Evolutionary conservation across 2,113 vertebrate genomes (phyloP).

Genomic region (Corythaixoides concolor): DNA sequence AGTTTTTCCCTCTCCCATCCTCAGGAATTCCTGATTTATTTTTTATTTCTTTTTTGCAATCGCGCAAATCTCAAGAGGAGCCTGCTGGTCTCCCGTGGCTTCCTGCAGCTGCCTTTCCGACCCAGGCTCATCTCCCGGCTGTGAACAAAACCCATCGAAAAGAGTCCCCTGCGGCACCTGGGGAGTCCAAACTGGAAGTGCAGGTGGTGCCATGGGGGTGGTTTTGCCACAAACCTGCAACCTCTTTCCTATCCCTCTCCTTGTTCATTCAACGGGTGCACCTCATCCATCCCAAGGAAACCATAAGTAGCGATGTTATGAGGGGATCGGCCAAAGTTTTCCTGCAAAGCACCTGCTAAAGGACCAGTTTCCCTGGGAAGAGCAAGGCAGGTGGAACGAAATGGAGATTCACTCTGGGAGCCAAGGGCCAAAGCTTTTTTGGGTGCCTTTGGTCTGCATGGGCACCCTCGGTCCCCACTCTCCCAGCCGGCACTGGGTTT

Average conservation of each 20-base stretch:
- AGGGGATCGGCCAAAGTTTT: background rate
- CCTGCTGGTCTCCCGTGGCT: background rate
- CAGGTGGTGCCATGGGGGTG: background rate
- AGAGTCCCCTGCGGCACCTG: background rate
- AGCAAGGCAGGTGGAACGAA: accelerated
- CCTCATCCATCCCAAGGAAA: background rate
- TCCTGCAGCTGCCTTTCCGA: background rate
- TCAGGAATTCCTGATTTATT: conserved; percentile 66
- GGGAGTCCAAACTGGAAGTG: conserved; percentile 32
- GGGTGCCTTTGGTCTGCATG: background rate
- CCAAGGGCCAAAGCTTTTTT: background rate
- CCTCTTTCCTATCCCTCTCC: background rate
- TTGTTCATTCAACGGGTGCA: background rate
- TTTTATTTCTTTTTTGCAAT: conserved; percentile 46
- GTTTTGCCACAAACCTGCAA: conserved; percentile 11
- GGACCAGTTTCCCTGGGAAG: background rate
- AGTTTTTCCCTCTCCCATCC: conserved; percentile 44
- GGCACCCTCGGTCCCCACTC: background rate
- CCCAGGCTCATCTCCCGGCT: background rate
- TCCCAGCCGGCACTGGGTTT: background rate
- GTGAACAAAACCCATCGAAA: background rate
- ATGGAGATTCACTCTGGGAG: background rate
- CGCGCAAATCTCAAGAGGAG: background rate
- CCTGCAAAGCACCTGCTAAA: conserved; percentile 47
- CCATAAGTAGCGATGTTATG: background rate